Conservation (phyloP, 2,113 vertebrate genomes). For the Podiceps cristatus region DNA sequence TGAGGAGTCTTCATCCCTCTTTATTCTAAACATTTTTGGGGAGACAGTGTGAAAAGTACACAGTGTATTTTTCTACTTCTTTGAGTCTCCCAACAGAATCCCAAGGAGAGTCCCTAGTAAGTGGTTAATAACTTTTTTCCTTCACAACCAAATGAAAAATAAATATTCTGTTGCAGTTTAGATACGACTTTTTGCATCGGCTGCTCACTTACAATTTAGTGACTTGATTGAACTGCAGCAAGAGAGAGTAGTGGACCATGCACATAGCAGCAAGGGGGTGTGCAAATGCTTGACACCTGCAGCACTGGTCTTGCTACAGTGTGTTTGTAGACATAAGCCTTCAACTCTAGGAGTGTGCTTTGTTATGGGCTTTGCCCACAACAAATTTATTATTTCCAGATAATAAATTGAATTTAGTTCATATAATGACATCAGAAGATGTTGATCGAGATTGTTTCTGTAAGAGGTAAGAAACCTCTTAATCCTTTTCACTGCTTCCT, state of each 20-base stretch:
- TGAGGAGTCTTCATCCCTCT: neutral
- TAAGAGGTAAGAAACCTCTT: neutral
- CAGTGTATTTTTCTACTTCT: neutral
- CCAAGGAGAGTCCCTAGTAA: neutral
- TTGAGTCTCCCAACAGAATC: neutral
- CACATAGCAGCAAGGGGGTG: neutral
- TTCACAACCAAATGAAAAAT: neutral
- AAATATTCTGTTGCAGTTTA: neutral
- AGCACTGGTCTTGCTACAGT: neutral
- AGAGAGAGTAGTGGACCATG: neutral
- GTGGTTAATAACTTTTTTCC: neutral
- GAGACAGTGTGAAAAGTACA: neutral
- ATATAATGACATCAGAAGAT: neutral
- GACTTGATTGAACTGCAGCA: neutral
- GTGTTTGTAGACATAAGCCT: neutral
- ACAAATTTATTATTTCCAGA: neutral
- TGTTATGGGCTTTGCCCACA: neutral
- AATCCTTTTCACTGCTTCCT: neutral
- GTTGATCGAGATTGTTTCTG: neutral
- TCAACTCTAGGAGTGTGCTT: neutral
- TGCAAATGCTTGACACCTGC: neutral
- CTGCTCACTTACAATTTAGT: neutral
- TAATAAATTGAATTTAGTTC: constrained; percentile 1
- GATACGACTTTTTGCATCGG: neutral
- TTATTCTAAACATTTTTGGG: neutral